A percentile compares a stretch with the other conserved stretches of the same genome.
phyloP scores from a whole-genome alignment of 2,797 vertebrate genomes.

The Graptemys geographica region DNA sequence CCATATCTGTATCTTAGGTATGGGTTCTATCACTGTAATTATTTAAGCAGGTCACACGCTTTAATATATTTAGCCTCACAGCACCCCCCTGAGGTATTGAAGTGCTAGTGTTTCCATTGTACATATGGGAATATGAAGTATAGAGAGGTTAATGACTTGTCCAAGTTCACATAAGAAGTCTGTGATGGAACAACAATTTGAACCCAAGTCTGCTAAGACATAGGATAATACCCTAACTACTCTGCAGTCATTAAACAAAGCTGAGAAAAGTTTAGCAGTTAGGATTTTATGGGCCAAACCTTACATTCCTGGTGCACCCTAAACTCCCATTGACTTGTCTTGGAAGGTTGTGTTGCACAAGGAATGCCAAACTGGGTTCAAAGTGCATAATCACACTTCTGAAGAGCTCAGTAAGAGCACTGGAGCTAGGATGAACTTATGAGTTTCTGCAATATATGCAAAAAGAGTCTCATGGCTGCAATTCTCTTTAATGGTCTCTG shows the following conservation, averaged over 20 bases:
- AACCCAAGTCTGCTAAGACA: not conserved
- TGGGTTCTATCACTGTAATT: not conserved
- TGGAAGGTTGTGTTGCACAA: not conserved
- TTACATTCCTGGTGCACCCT: not conserved
- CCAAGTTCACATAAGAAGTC: not conserved
- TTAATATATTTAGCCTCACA: constrained; percentile 39
- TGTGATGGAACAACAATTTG: not conserved
- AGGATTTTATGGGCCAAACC: not conserved
- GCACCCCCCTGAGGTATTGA: not conserved
- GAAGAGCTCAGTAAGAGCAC: not conserved
- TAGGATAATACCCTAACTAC: not conserved
- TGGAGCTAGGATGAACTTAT: not conserved
- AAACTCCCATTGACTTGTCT: not conserved
- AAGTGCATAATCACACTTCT: not conserved
- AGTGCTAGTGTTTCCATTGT: not conserved
- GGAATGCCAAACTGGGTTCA: not conserved
- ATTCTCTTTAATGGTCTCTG: not conserved
- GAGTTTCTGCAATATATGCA: not conserved
- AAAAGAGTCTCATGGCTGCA: not conserved
- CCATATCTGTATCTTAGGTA: not conserved
- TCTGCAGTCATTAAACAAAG: not conserved
- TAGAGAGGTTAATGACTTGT: not conserved
- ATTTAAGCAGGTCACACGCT: constrained; percentile 22
- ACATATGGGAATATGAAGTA: not conserved
- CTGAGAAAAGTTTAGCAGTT: not conserved